Evolutionary conservation across 2,797 vertebrate species (phyloP), one percentile per base, ranked within the genome.

Genomic region (Sebastes alutus): DNA sequence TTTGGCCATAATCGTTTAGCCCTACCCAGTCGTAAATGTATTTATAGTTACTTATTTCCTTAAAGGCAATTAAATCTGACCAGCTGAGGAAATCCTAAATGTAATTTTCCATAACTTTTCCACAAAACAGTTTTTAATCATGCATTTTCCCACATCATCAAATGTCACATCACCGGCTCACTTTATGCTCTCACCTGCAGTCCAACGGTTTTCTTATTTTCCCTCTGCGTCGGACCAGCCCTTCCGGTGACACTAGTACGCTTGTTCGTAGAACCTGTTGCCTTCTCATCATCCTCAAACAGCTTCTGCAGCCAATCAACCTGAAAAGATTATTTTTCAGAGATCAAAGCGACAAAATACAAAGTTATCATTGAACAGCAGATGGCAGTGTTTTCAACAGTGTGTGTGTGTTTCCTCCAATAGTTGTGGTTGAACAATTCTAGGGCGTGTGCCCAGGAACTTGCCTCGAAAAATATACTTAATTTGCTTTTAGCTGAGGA

Each of bases 171-270:
- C 20, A 6, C 32, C 11, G 54, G 3, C 22, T 32, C 22, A 30
- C 13, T 18, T 29, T 32, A 46, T 72, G n/a, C 6, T 78, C 96
- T 94, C 74, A 99, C 99, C 97, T 99, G 98, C 84, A 97, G 96
- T 10, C 99, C 98, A 80, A 99, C 98, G 0, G 97, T 99, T 90
- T 98, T 99, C 94, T 97, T 99, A 64, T 96, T 97, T 12, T 98
- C 97, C 87, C 96, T 97, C 91, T 95, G 95, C 10, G 89, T 75
- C 62, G 95, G 96, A 0, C 93, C 93, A 2, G 90, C 77, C 62
- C 95, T 95, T 32, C 94, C 90, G 89, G 93, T 92, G 20, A 93
- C 93, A 32, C 95, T 94, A 0, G 91, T 85, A 0, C 90, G 95
- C 55, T 95, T 96, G 2, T 95, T 94, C 0, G 94, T 89, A 9